Conservation (phyloP, 92 coral and sea anemone genomes). For the Actinernus sp. region DNA sequence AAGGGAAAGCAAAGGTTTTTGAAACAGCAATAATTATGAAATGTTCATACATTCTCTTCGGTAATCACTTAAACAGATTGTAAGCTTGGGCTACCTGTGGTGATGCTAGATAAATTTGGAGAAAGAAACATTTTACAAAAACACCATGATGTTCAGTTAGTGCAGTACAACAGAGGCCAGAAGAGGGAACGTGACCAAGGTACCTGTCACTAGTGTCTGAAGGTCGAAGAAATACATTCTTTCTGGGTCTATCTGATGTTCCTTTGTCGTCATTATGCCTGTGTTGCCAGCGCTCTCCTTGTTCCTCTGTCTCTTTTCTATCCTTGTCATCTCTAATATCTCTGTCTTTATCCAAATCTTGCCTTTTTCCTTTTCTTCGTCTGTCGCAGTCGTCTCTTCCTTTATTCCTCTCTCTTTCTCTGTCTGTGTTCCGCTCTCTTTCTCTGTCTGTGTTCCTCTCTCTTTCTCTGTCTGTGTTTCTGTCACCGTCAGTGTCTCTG, state of each 20-base stretch:
- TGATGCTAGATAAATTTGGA: no score
- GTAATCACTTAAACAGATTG: no score
- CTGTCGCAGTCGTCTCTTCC: constrained; percentile 8
- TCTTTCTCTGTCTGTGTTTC: constrained; percentile 12
- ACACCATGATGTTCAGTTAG: no score
- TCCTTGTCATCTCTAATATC: not conserved
- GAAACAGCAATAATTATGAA: no score
- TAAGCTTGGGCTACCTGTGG: no score
- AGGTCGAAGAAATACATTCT: not conserved
- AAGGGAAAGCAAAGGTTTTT: no score
- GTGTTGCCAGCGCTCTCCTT: constrained; percentile 1
- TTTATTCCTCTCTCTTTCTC: constrained; percentile 8
- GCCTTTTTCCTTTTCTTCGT: constrained; percentile 5
- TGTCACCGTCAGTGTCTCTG: constrained; percentile 1
- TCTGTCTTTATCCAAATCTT: constrained; percentile 16
- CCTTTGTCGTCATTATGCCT: not conserved
- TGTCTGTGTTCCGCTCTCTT: constrained; percentile 12
- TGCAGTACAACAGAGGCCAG: no score
- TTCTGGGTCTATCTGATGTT: constrained; percentile 5
- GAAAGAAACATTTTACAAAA: no score
- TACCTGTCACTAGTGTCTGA: no score
- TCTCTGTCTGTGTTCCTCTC: constrained; percentile 5
- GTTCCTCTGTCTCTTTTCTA: not conserved
- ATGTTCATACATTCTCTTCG: no score
- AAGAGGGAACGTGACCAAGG: no score